phyloP scores from a whole-genome alignment of 2,888 invertebrate genomes.

The Physocephala rufipes region DNA sequence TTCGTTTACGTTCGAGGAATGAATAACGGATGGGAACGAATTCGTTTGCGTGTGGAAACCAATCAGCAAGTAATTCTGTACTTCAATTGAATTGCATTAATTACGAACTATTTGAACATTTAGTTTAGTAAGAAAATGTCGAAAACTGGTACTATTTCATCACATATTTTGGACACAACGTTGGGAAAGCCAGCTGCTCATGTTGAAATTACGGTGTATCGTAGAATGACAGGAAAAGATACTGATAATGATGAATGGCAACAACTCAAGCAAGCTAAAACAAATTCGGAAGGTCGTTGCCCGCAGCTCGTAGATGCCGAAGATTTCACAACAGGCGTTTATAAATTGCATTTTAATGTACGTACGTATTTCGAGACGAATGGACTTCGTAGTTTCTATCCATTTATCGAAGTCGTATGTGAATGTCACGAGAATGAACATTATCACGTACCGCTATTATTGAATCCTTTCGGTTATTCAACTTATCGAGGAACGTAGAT shows the following conservation, averaged over 20 bases:
- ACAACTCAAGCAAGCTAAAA: conserved; percentile 71
- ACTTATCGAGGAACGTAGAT: conserved; percentile 74
- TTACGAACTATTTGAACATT: neutral
- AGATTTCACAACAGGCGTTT: conserved; percentile 74
- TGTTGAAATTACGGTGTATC: conserved; percentile 74
- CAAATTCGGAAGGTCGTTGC: conserved; percentile 75
- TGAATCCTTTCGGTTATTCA: conserved; percentile 81
- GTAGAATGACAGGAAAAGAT: conserved; percentile 59
- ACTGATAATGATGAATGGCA: conserved; percentile 72
- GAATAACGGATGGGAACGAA: conserved; percentile 52
- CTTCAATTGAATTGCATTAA: too few species aligned
- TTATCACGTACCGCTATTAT: conserved; percentile 79
- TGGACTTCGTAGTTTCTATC: conserved; percentile 75
- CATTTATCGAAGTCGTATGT: conserved; percentile 81
- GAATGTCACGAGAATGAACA: conserved; percentile 73
- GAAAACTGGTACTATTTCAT: conserved; percentile 72
- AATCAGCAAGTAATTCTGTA: conserved; percentile 26
- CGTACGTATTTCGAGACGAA: conserved; percentile 74
- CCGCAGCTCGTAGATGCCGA: conserved; percentile 71
- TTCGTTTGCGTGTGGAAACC: conserved; percentile 52
- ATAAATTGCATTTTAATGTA: conserved; percentile 79
- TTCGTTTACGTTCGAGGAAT: conserved; percentile 37
- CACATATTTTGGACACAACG: conserved; percentile 79
- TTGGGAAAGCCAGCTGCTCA: conserved; percentile 74
- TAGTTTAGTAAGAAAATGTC: conserved; percentile 11